These are phyloP conservation scores for Aulostomus chinensis DNA, from an alignment of 2,797 vertebrate species.

Conservation along the genomic window DNA sequence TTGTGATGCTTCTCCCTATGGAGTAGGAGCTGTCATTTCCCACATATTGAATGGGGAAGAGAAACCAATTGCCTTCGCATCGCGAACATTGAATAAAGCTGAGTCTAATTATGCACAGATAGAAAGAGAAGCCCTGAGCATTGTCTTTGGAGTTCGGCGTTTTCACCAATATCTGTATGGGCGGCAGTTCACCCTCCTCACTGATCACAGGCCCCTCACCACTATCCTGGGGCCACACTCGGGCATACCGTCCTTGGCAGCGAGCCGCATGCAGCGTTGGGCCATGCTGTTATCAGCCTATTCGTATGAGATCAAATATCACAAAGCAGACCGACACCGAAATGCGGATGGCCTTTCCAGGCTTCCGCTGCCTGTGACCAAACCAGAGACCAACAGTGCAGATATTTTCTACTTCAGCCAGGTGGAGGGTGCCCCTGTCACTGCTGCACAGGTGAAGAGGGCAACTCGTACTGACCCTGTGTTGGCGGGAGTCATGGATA, in stretches of 20 bases:
- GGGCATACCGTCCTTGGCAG: neutral
- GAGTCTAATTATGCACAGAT: constrained; percentile 13
- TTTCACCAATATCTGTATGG: constrained; percentile 5
- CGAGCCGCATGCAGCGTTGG: neutral
- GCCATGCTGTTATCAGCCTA: constrained; percentile 16
- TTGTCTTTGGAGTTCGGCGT: neutral
- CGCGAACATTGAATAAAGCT: constrained; percentile 3
- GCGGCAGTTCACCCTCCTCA: constrained; percentile 1
- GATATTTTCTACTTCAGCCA: no score
- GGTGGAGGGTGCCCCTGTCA: no score
- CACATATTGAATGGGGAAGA: constrained; percentile 1
- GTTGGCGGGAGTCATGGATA: no score
- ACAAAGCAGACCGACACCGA: neutral
- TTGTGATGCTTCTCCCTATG: constrained; percentile 5
- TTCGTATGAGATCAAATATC: constrained; percentile 17
- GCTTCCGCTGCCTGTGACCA: neutral
- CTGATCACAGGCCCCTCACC: constrained; percentile 4
- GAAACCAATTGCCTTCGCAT: constrained; percentile 9
- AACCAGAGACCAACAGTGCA: neutral
- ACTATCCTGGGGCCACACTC: constrained; percentile 2
- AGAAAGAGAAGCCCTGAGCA: neutral
- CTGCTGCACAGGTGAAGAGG: no score
- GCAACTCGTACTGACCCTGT: no score
- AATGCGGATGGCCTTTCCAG: constrained; percentile 5
- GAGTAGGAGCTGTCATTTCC: neutral